These are phyloP conservation scores for Drosophila tani DNA, from an alignment of 1,140 invertebrate species.

Conservation along the genomic window DNA sequence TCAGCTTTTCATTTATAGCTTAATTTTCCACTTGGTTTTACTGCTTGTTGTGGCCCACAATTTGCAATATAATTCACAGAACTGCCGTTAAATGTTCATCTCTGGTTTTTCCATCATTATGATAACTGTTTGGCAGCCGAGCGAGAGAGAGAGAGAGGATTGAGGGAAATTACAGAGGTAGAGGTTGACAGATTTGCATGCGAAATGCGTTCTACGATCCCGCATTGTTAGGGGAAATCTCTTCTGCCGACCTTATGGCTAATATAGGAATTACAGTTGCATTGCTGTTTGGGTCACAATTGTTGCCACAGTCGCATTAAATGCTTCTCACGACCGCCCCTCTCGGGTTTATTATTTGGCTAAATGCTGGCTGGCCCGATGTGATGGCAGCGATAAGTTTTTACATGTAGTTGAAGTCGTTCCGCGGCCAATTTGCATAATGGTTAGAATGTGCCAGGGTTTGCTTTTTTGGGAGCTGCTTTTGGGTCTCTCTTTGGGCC, in stretches of 20 bases:
- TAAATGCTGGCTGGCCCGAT: slow-evolving; percentile 58
- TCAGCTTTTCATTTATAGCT: slow-evolving; percentile 41
- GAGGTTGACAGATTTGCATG: slow-evolving; percentile 53
- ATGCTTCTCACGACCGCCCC: slow-evolving; percentile 36
- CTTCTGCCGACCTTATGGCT: slow-evolving; percentile 28
- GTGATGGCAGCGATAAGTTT: slow-evolving; percentile 66
- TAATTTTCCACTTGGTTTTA: slow-evolving; percentile 50
- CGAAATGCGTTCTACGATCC: slow-evolving; percentile 32
- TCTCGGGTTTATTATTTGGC: slow-evolving; percentile 72
- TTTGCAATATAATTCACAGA: slow-evolving; percentile 48
- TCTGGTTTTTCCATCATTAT: slow-evolving; percentile 63
- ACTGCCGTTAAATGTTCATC: slow-evolving; percentile 54
- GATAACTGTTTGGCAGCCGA: slow-evolving; percentile 45
- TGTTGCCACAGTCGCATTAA: slow-evolving; percentile 30
- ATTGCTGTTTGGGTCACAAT: slow-evolving; percentile 35
- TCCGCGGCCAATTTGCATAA: slow-evolving; percentile 72
- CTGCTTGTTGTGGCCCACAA: slow-evolving; percentile 30
- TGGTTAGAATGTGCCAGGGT: slow-evolving; percentile 36
- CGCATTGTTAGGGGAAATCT: slow-evolving; percentile 46
- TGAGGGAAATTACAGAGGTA: slow-evolving; percentile 21
- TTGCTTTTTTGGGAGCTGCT: slow-evolving; percentile 3
- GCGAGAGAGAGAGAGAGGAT: too few relatives aligned
- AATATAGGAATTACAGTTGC: slow-evolving; percentile 36
- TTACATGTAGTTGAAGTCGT: slow-evolving; percentile 65
- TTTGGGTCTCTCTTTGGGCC: background rate